Percentiles rank a stretch among this genome's conserved stretches.
Conservation (phyloP, 2,113 vertebrate genomes). For the Ameiurus melas region DNA sequence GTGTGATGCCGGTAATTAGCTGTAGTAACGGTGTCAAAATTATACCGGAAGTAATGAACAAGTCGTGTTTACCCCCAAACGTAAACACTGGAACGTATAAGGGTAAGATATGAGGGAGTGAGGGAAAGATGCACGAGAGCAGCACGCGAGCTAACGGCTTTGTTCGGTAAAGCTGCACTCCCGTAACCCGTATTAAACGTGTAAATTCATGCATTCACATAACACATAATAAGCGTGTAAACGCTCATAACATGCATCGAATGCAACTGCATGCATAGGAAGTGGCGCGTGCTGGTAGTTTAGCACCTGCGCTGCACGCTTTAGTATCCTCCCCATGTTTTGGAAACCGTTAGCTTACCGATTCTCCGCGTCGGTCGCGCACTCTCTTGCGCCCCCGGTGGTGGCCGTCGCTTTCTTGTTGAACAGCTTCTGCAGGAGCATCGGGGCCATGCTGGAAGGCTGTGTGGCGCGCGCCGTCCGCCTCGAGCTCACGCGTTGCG, state of each 20-base stretch:
- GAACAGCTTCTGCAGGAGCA: slow-evolving; percentile 52
- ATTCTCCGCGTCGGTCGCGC: slow-evolving; percentile 23
- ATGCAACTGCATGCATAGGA: neutral
- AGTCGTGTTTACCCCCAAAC: too few species aligned
- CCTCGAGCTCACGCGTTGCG: neutral
- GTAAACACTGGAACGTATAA: neutral
- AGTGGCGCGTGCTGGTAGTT: neutral
- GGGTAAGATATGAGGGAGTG: neutral
- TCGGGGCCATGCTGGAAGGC: slow-evolving; percentile 45
- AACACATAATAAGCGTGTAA: too few species aligned
- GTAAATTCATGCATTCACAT: too few species aligned
- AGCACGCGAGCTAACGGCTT: neutral
- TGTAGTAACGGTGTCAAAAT: neutral
- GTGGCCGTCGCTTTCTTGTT: slow-evolving; percentile 31
- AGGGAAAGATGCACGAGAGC: neutral
- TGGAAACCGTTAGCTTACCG: slow-evolving; percentile 25
- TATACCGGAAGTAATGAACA: neutral
- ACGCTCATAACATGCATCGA: neutral
- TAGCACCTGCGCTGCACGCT: neutral
- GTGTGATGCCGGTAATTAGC: neutral
- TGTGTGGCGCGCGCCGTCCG: neutral
- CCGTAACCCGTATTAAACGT: neutral
- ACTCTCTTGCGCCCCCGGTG: slow-evolving; percentile 24
- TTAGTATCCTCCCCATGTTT: too few species aligned
- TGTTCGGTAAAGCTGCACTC: neutral